Conservation (phyloP, 2,113 vertebrate genomes). For the Empidonax traillii region DNA sequence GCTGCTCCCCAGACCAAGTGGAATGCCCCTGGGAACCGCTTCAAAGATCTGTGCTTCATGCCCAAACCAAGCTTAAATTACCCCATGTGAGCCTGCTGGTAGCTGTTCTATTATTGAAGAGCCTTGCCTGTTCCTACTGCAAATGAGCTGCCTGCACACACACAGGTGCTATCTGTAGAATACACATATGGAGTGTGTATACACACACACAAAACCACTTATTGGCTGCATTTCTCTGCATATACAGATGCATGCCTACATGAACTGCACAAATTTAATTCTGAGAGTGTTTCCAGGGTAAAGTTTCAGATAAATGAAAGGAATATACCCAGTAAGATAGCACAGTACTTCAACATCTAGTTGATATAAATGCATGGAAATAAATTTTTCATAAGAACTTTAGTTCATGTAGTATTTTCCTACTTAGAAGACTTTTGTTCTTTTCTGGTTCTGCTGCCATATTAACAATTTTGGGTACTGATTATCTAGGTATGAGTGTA, state of each 20-base stretch:
- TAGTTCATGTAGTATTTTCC: neutral
- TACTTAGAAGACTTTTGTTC: neutral
- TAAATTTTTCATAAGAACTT: neutral
- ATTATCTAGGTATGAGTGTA: neutral
- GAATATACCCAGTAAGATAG: neutral
- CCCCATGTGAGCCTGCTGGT: neutral
- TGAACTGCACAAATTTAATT: neutral
- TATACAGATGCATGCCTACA: neutral
- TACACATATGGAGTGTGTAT: neutral
- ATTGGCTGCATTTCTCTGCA: neutral
- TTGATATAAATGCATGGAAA: neutral
- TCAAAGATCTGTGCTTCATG: conserved; percentile 8
- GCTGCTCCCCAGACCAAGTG: neutral
- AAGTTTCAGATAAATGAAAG: neutral
- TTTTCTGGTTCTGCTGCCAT: neutral
- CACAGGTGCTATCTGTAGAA: neutral
- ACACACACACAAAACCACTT: neutral
- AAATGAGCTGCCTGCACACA: neutral
- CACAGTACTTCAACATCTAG: rapidly evolving
- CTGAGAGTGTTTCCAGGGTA: neutral
- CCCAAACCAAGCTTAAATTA: neutral
- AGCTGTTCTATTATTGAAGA: conserved; percentile 33
- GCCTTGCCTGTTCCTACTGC: neutral
- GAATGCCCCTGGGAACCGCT: neutral
- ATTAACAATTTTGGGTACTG: neutral